Percentiles rank a stretch among this genome's conserved stretches.
Conservation (phyloP, 2,888 invertebrate genomes). For the Polydrusus pterygomalis region DNA sequence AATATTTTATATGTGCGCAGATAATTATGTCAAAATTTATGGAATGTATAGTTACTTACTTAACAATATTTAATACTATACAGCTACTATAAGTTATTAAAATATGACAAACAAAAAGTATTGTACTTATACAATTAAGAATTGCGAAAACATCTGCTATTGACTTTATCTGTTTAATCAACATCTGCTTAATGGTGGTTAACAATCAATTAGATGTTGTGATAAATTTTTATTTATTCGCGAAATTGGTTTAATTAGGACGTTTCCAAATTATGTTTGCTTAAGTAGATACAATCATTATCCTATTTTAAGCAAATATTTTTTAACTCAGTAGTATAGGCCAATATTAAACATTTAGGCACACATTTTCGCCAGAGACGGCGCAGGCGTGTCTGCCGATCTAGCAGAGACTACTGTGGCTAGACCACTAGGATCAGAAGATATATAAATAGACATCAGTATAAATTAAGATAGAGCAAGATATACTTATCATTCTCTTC, state of each 20-base stretch:
- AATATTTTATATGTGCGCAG: no score
- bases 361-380: no score
- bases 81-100: slow-evolving; percentile 29
- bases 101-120: slow-evolving; percentile 39
- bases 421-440: no score
- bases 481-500: no score
- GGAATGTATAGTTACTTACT: not conserved
- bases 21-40: slow-evolving; percentile 11
- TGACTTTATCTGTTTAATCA: slow-evolving; percentile 57
- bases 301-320: not conserved
- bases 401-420: no score
- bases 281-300: not conserved
- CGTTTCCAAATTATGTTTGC: slow-evolving; percentile 20
- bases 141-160: slow-evolving; percentile 57
- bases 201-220: slow-evolving; percentile 56
- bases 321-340: not conserved
- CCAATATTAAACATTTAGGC: no score
- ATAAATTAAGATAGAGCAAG: no score
- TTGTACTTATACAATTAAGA: slow-evolving; percentile 51
- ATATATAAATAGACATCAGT: no score
- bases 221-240: slow-evolving; percentile 52
- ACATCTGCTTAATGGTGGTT: slow-evolving; percentile 60
- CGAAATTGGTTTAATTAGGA: slow-evolving; percentile 48
- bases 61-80: slow-evolving; percentile 1
- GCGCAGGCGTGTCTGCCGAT: no score